phyloP scores from a whole-genome alignment of 2,888 invertebrate species.

The Exephanes ischioxanthus region DNA sequence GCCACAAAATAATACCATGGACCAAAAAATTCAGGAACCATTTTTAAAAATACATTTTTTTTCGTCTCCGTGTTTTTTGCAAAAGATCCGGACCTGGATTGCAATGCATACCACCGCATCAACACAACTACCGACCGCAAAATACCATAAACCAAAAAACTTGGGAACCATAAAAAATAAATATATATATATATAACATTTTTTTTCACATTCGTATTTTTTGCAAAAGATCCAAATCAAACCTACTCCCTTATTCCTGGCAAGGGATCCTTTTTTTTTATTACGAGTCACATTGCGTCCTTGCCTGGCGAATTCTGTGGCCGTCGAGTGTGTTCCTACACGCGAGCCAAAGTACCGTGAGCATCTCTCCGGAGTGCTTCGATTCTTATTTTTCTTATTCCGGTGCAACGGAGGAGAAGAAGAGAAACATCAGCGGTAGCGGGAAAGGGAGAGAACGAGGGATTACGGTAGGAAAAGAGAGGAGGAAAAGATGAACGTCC shows the following conservation, averaged over 20 bases:
- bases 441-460: conserved; percentile 31
- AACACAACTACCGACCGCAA: too few species aligned
- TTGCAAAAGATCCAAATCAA: not conserved
- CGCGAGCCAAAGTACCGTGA: conserved; percentile 60
- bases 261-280: not conserved
- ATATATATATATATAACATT: not conserved
- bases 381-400: conserved; percentile 50
- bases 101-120: too few species aligned
- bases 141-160: not conserved
- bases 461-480: conserved; percentile 44
- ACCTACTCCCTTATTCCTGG: not conserved
- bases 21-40: too few species aligned
- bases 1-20: too few species aligned
- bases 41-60: too few species aligned
- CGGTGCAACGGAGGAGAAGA: conserved; percentile 56
- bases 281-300: conserved; percentile 3
- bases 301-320: conserved; percentile 15
- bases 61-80: too few species aligned
- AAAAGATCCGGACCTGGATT: too few species aligned
- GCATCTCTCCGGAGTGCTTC: conserved; percentile 38
- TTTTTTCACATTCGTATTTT: not conserved
- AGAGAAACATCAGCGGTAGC: conserved; percentile 54
- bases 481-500: conserved; percentile 42
- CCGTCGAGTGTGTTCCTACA: conserved; percentile 22
- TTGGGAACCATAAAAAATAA: not conserved